These are phyloP conservation scores for Parapristionchus giblindavisi DNA, from an alignment of 2,888 invertebrate genomes.

Conservation along the genomic window DNA sequence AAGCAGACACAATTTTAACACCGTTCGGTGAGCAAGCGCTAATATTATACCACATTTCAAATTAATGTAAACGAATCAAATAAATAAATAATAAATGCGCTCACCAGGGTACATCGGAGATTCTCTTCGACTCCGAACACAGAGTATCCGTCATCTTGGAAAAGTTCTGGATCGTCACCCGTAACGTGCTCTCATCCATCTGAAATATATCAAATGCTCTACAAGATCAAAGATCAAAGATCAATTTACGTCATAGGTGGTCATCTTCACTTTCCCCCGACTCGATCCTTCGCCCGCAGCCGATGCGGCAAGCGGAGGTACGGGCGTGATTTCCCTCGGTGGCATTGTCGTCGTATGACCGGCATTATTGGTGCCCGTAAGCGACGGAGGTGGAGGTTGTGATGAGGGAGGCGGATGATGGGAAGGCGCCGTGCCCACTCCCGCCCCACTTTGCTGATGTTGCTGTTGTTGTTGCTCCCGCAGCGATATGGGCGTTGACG, in stretches of 20 bases:
- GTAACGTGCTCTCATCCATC: conserved; percentile 79
- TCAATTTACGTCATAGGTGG: conserved; percentile 27
- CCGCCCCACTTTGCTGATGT: too few species aligned
- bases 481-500: too few species aligned
- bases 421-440: too few species aligned
- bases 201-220: neutral
- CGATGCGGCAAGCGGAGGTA: neutral
- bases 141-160: conserved; percentile 83
- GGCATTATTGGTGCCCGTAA: too few species aligned
- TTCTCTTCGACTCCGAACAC: conserved; percentile 90
- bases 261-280: conserved; percentile 28
- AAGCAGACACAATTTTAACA: too few species aligned
- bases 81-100: conserved; percentile 39
- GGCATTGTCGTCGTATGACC: too few species aligned
- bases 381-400: too few species aligned
- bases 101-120: conserved; percentile 92
- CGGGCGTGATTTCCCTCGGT: neutral
- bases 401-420: too few species aligned
- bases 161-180: conserved; percentile 86
- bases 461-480: too few species aligned
- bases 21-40: too few species aligned
- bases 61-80: neutral
- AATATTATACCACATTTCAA: too few species aligned
- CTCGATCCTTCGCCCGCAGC: conserved; percentile 24
- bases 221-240: neutral